Percentiles rank a stretch among this genome's conserved stretches.
phyloP scores from a whole-genome alignment of 2,113 vertebrate species.

The Burhinus oedicnemus region DNA sequence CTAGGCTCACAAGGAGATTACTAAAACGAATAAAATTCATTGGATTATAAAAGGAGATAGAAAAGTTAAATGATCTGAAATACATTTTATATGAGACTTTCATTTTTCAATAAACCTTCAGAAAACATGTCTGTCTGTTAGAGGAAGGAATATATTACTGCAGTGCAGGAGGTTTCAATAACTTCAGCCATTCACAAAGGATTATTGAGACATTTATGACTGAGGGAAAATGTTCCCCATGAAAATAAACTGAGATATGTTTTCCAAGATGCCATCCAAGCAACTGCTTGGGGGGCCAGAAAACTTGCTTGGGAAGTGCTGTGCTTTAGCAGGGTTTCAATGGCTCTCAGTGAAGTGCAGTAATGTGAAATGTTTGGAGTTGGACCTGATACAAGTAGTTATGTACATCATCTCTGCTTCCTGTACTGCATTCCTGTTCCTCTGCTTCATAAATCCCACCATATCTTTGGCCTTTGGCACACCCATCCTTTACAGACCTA shows the following conservation, averaged over 20 bases:
- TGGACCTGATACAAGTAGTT: neutral
- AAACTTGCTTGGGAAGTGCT: neutral
- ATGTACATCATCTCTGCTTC: neutral
- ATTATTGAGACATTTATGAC: conserved; percentile 65
- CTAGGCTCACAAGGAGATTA: conserved; percentile 42
- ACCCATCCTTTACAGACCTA: neutral
- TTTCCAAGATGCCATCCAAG: conserved; percentile 38
- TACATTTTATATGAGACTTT: conserved; percentile 64
- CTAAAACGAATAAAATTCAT: conserved; percentile 70
- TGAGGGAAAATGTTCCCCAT: conserved; percentile 17
- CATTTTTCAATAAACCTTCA: conserved; percentile 71
- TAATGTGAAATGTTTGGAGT: neutral
- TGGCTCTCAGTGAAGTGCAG: neutral
- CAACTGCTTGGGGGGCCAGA: neutral
- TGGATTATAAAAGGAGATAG: conserved; percentile 70
- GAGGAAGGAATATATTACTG: conserved; percentile 62
- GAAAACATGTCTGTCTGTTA: conserved; percentile 58
- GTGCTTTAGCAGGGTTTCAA: neutral
- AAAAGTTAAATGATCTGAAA: conserved; percentile 73
- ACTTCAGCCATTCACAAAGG: conserved; percentile 42
- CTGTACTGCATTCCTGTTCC: neutral
- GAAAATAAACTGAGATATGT: conserved; percentile 53
- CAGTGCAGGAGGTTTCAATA: conserved; percentile 56
- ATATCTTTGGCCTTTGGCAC: neutral
- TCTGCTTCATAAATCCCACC: neutral